A percentile compares a stretch with the other conserved stretches of the same genome.
phyloP scores from a whole-genome alignment of 2,797 vertebrate species.

The Cichlasoma orientale region DNA sequence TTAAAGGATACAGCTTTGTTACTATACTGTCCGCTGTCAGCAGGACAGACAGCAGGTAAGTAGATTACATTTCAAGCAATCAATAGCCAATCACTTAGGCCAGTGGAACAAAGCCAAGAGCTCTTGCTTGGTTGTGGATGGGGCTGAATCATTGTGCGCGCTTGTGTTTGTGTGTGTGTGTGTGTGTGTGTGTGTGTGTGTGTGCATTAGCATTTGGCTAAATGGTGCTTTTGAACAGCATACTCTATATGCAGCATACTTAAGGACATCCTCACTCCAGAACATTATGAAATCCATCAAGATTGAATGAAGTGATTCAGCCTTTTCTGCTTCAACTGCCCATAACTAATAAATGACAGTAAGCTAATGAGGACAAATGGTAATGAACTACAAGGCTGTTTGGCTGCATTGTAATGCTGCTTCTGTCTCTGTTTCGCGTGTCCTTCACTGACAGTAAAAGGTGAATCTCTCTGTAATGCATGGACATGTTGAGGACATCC shows the following conservation, averaged over 20 bases:
- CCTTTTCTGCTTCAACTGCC: constrained; percentile 41
- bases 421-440: constrained; percentile 30
- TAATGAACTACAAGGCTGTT: constrained; percentile 27
- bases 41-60: constrained; percentile 68
- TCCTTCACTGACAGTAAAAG: constrained; percentile 51
- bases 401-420: constrained; percentile 19
- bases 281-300: constrained; percentile 67
- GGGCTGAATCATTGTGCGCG: constrained; percentile 30
- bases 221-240: constrained; percentile 26
- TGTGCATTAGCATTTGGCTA: constrained; percentile 13
- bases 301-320: constrained; percentile 63
- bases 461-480: constrained; percentile 43
- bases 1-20: constrained; percentile 38
- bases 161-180: constrained; percentile 11
- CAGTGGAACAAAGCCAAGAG: constrained; percentile 62
- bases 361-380: constrained; percentile 63
- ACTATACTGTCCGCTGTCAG: constrained; percentile 50
- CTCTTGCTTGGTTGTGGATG: constrained; percentile 27
- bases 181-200: not conserved
- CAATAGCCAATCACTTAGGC: constrained; percentile 83
- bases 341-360: constrained; percentile 57
- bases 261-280: constrained; percentile 49
- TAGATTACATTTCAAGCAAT: constrained; percentile 78
- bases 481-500: constrained; percentile 4
- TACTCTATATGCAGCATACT: not conserved